These are phyloP conservation scores for Sakesphorus luctuosus DNA, from an alignment of 2,113 vertebrate species.

Conservation along the genomic window DNA sequence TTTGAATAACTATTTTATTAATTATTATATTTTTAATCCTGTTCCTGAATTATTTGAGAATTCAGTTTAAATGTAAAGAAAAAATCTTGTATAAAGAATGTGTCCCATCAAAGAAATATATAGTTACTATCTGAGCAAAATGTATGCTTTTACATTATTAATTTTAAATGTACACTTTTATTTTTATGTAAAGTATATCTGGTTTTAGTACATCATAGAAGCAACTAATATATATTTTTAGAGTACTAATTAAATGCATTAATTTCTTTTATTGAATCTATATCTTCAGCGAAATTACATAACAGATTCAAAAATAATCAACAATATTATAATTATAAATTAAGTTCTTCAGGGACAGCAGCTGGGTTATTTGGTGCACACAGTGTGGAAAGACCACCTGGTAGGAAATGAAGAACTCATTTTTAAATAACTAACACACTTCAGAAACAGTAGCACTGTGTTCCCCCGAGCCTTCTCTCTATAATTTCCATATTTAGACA, in stretches of 20 bases:
- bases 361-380: not conserved
- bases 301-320: not conserved
- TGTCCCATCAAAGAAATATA: not conserved
- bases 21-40: not conserved
- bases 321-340: not conserved
- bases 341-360: not conserved
- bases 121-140: not conserved
- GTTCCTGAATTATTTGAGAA: not conserved
- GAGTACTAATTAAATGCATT: not conserved
- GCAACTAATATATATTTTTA: not conserved
- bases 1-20: not conserved
- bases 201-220: not conserved
- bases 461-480: not conserved
- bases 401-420: not conserved
- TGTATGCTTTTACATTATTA: not conserved
- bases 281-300: not conserved
- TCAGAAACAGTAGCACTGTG: not conserved
- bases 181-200: not conserved
- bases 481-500: not conserved
- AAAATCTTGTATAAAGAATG: not conserved
- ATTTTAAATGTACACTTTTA: not conserved
- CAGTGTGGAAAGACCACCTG: slow-evolving; percentile 14
- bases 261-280: not conserved
- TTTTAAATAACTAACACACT: not conserved
- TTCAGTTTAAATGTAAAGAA: not conserved